phyloP scores from a whole-genome alignment of 2,113 vertebrate genomes.

The Centrocercus urophasianus region DNA sequence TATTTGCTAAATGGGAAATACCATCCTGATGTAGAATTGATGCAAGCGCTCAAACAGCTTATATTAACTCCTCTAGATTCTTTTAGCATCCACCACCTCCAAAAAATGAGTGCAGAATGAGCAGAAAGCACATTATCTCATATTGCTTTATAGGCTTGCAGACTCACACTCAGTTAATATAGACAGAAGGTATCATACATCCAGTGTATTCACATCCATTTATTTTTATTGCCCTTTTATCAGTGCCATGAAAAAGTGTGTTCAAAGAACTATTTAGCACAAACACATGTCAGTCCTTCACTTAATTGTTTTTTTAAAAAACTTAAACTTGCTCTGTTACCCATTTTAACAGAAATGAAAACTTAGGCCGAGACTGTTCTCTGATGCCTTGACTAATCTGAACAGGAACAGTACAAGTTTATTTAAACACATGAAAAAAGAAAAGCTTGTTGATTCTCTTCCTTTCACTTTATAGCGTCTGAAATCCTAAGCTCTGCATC shows the following conservation, averaged over 20 bases:
- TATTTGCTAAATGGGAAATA: background rate
- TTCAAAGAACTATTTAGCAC: background rate
- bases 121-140: background rate
- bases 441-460: background rate
- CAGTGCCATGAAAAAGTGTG: background rate
- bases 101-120: background rate
- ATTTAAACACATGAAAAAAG: background rate
- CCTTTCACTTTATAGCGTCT: background rate
- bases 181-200: background rate
- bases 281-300: background rate
- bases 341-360: background rate
- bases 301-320: background rate
- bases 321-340: background rate
- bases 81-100: background rate
- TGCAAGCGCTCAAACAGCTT: background rate
- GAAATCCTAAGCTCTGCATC: background rate
- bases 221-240: background rate
- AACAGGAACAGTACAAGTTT: background rate
- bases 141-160: background rate
- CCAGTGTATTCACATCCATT: background rate
- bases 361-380: background rate
- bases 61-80: background rate
- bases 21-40: background rate
- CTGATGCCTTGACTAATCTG: background rate
- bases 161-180: background rate